These are phyloP conservation scores for Sula dactylatra DNA, from an alignment of 2,113 vertebrate species.

Conservation along the genomic window DNA sequence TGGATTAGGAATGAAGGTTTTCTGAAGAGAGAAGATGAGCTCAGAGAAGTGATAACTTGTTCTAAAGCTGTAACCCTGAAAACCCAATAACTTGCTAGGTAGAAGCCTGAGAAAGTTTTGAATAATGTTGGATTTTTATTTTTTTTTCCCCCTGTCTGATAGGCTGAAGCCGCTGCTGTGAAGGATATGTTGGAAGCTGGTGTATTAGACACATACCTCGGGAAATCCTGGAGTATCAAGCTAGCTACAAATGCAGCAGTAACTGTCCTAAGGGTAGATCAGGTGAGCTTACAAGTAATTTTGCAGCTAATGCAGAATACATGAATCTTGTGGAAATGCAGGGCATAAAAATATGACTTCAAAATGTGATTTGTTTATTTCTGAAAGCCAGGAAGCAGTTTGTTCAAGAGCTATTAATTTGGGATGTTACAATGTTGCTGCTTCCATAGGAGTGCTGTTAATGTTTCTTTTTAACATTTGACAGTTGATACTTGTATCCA, in stretches of 20 bases:
- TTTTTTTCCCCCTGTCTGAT: not conserved
- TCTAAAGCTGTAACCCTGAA: not conserved
- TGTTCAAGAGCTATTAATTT: not conserved
- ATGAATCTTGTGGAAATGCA: not conserved
- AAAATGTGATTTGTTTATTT: not conserved
- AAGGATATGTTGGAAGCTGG: constrained; percentile 91
- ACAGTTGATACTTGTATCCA: not conserved
- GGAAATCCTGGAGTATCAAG: constrained; percentile 94
- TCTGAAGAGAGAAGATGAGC: not conserved
- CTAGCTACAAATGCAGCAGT: constrained; percentile 93
- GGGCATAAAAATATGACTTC: not conserved
- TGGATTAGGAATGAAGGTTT: not conserved
- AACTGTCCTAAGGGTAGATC: constrained; percentile 93
- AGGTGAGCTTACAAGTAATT: constrained; percentile 77
- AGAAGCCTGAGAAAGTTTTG: not conserved
- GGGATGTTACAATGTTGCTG: not conserved
- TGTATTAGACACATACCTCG: constrained; percentile 89
- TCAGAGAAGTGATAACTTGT: not conserved
- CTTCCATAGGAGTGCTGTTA: not conserved
- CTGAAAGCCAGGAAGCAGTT: not conserved
- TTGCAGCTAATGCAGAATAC: not conserved
- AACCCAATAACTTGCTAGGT: not conserved
- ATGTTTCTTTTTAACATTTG: not conserved
- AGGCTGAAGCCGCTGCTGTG: constrained; percentile 88
- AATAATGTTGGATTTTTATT: not conserved